Conservation (phyloP, 2,888 invertebrate species). For the Xanthorhoe designata region DNA sequence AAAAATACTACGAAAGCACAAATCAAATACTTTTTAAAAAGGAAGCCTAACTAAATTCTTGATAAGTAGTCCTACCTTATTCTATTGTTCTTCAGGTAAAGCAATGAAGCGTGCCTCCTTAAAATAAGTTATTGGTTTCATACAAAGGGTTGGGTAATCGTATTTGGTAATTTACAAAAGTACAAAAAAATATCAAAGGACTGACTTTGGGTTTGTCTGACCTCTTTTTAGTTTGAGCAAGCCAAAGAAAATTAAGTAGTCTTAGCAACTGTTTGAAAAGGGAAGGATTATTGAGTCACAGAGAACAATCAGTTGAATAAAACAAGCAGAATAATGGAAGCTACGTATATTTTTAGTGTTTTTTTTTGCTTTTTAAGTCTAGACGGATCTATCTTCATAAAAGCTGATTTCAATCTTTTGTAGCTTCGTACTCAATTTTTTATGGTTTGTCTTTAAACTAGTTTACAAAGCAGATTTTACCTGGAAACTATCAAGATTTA, state of each 20-base stretch:
- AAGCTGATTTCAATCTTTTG: background rate
- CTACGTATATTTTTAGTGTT: slow-evolving; percentile 6
- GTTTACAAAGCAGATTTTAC: background rate
- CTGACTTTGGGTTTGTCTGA: background rate
- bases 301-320: slow-evolving; percentile 29
- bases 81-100: slow-evolving; percentile 25
- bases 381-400: slow-evolving; percentile 1
- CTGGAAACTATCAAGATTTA: background rate
- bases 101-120: slow-evolving; percentile 19
- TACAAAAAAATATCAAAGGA: slow-evolving; percentile 12
- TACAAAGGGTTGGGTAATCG: slow-evolving; percentile 28
- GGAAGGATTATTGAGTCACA: slow-evolving; percentile 55
- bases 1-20: background rate
- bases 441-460: background rate
- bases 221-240: slow-evolving; percentile 25
- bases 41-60: background rate
- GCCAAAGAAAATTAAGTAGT: slow-evolving; percentile 55
- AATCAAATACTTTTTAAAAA: background rate
- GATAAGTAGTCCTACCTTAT: slow-evolving; percentile 10
- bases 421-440: background rate
- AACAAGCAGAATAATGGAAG: slow-evolving; percentile 14
- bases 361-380: slow-evolving; percentile 9
- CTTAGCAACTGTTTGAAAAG: slow-evolving; percentile 56
- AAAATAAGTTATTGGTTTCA: slow-evolving; percentile 23
- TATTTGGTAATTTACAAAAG: slow-evolving; percentile 15